Evolutionary conservation across 2,888 invertebrate genomes (phyloP).

Genomic region (Antheraea yamamai): DNA sequence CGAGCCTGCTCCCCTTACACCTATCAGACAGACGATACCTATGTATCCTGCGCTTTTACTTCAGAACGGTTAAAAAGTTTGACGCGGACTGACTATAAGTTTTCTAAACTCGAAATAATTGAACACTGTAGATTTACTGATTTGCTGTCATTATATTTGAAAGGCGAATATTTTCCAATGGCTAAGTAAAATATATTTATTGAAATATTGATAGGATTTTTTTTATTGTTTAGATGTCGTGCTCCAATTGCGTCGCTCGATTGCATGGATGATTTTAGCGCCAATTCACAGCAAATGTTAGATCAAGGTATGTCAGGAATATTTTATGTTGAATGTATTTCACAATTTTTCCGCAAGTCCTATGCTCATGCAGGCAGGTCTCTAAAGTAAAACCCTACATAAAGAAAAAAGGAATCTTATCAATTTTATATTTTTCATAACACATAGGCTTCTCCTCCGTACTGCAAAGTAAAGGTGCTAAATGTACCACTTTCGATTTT

Average conservation of each 20-base stretch:
- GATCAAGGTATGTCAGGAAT: slow-evolving; percentile 67
- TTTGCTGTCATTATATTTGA: slow-evolving; percentile 14
- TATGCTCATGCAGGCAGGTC: background rate
- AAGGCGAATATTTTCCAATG: too few relatives aligned
- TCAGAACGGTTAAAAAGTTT: too few relatives aligned
- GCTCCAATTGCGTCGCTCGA: slow-evolving; percentile 95
- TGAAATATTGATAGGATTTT: background rate
- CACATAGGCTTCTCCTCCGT: too few relatives aligned
- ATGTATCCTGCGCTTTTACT: too few relatives aligned
- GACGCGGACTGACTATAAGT: too few relatives aligned
- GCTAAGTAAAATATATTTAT: background rate
- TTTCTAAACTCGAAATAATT: background rate
- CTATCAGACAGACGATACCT: too few relatives aligned
- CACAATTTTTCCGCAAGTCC: background rate
- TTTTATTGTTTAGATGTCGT: slow-evolving; percentile 85
- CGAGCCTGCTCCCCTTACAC: too few relatives aligned
- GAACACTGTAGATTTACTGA: background rate
- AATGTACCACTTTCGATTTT: background rate
- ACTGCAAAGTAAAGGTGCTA: too few relatives aligned
- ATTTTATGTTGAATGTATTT: background rate
- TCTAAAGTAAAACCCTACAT: too few relatives aligned
- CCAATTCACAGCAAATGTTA: slow-evolving; percentile 78
- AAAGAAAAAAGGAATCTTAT: too few relatives aligned
- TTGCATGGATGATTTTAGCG: slow-evolving; percentile 97
- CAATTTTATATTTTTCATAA: too few relatives aligned